These are phyloP conservation scores for Oeneis ivallda DNA, from an alignment of 2,888 invertebrate genomes.

Conservation along the genomic window DNA sequence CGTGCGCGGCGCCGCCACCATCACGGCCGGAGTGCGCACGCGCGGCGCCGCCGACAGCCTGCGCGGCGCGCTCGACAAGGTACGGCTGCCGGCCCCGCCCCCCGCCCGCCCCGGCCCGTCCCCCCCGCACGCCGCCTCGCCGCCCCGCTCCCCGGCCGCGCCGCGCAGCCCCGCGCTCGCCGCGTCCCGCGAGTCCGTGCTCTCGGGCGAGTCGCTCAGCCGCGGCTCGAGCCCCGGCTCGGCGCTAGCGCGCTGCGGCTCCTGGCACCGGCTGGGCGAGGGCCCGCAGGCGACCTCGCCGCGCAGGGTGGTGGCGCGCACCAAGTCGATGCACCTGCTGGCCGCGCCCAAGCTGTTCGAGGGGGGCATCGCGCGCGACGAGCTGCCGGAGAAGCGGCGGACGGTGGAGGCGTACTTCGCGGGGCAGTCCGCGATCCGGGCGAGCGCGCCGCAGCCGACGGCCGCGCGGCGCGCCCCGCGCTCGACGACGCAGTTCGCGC, in stretches of 20 bases:
- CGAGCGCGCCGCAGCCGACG: conserved; percentile 38
- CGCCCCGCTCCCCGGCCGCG: conserved; percentile 85
- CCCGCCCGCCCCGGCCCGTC: conserved; percentile 49
- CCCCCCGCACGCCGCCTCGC: conserved; percentile 70
- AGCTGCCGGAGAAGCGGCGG: conserved; percentile 85
- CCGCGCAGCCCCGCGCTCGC: conserved; percentile 56
- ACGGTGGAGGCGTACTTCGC: conserved; percentile 89
- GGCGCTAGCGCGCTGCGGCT: conserved; percentile 86
- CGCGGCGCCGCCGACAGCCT: conserved; percentile 67
- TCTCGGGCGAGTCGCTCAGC: conserved; percentile 62
- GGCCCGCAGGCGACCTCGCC: conserved; percentile 70
- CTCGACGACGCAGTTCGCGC: conserved; percentile 73
- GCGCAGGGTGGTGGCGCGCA: conserved; percentile 74
- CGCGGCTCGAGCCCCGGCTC: conserved; percentile 53
- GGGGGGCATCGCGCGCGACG: conserved; percentile 86
- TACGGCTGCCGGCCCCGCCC: conserved; percentile 58
- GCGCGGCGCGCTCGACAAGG: conserved; percentile 82
- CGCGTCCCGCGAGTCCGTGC: conserved; percentile 65
- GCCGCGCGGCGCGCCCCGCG: conserved; percentile 44
- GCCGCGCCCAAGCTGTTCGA: conserved; percentile 90
- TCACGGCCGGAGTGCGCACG: conserved; percentile 80
- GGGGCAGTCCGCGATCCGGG: conserved; percentile 52
- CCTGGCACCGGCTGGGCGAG: conserved; percentile 88
- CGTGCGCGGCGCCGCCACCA: conserved; percentile 87
- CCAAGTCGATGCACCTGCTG: conserved; percentile 88